These are phyloP conservation scores for Glyptemys insculpta DNA, from an alignment of 2,797 vertebrate genomes.

Conservation along the genomic window DNA sequence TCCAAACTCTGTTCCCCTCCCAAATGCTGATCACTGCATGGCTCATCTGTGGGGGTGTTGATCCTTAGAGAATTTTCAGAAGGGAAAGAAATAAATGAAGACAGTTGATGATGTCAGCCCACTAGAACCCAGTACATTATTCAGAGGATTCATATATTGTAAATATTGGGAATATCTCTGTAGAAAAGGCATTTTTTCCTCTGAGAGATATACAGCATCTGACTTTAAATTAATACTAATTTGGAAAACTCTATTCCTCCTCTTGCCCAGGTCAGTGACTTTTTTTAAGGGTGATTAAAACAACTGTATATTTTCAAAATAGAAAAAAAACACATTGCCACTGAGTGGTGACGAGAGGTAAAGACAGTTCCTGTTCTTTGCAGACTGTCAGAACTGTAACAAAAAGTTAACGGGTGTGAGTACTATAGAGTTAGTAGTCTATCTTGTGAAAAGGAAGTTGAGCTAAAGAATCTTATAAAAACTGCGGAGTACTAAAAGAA, in stretches of 20 bases:
- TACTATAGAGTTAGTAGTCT: neutral
- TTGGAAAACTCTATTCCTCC: neutral
- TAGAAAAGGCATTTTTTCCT: neutral
- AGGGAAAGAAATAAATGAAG: neutral
- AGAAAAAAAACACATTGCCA: neutral
- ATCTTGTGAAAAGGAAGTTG: slow-evolving; percentile 14
- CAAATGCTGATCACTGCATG: neutral
- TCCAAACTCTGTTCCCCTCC: neutral
- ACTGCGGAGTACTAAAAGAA: neutral
- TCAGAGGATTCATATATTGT: neutral
- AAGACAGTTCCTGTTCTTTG: neutral
- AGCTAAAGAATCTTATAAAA: slow-evolving; percentile 20
- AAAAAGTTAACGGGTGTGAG: slow-evolving; percentile 16
- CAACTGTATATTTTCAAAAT: neutral
- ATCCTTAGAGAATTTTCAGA: too few relatives aligned
- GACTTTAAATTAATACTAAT: accelerated
- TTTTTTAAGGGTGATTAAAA: neutral
- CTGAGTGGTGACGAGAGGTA: accelerated
- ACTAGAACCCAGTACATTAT: neutral
- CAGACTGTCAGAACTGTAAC: neutral
- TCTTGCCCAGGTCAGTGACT: neutral
- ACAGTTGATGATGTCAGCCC: neutral
- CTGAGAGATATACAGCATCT: neutral
- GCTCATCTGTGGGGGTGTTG: neutral
- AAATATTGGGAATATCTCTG: neutral